Base-by-base conservation (phyloP, 1,140 invertebrate genomes). In the Drosophila nigromelanica region DNA sequence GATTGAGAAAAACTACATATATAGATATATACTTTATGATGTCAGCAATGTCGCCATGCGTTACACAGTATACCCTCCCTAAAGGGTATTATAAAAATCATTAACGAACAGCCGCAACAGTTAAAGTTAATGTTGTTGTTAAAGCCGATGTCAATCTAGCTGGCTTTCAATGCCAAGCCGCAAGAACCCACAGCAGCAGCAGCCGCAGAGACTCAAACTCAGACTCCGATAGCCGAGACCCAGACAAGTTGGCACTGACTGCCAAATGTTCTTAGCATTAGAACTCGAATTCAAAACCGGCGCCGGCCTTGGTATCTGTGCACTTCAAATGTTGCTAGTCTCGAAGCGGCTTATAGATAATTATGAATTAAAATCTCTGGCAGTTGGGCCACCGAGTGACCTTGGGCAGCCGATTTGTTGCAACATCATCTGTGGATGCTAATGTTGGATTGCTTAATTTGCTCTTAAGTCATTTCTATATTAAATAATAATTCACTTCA, bases 371-470 rank as follows among this genome's bases (percentile, higher is more conserved):
- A 14, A 21, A 59, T 37, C 11, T 27, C 10, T 50, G 24, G 33
- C 39, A 64, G 37, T 51, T 58, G 54, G 51, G 11, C 35, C 40
- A 30, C 61, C 24, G 10, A 18, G 11, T 51, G 69, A 66, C 69
- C 69, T 72, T 56, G 61, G 45, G 24, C 7, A 60, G 68, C 40
- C 21, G 58, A 56, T 54, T 80, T 76, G 58, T 79, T 80, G 78
- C 78, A 68, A 56, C 62, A 67, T 80, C 78, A 78, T 66, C 43
- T 55, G 30, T 61, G 56, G 66, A 68, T 62, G 67, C 67, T 33
- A 62, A 59, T 55, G 68, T 42, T 71, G 75, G 27, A 33, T 43
- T 35, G 60, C 39, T 59, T 68, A 40, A 76, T 40, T 40, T 15
- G n/a, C 8, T 42, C 39, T 64, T 39, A 60, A 75, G 42, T 58